phyloP scores from a whole-genome alignment of 2,113 vertebrate genomes.

The Campylomormyrus tamandua region DNA sequence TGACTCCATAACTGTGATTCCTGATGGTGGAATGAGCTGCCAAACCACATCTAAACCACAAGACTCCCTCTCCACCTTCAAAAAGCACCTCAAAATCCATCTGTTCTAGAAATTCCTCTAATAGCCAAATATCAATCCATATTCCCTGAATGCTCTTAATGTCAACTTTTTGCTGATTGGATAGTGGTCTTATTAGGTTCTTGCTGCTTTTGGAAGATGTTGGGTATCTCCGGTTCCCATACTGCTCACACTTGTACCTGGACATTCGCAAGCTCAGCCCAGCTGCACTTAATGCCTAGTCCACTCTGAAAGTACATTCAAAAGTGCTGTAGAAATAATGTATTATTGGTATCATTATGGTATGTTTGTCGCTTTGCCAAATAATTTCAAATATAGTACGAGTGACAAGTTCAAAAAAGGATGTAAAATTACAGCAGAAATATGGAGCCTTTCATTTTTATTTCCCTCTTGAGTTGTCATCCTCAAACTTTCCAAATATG shows the following conservation, averaged over 20 bases:
- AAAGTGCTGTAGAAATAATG: not conserved
- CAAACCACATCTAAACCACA: not conserved
- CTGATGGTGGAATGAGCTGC: not conserved
- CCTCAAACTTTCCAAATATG: not conserved
- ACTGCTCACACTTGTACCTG: not conserved
- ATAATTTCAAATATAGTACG: not conserved
- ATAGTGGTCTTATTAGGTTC: not conserved
- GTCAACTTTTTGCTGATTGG: not conserved
- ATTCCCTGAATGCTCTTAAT: not conserved
- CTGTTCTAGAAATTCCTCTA: not conserved
- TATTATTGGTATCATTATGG: not conserved
- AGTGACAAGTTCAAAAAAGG: not conserved
- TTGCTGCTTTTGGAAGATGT: not conserved
- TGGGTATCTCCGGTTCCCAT: not conserved
- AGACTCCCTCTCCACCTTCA: not conserved
- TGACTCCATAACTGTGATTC: not conserved
- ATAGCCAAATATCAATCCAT: not conserved
- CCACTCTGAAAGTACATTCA: not conserved
- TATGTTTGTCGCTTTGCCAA: not conserved
- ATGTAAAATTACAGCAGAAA: not conserved
- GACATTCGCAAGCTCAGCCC: not conserved
- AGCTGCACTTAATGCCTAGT: not conserved
- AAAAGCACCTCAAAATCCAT: not conserved
- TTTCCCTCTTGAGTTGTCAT: not conserved
- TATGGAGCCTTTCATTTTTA: not conserved